Evolutionary conservation across 2,113 vertebrate genomes (phyloP).

Genomic region (Orthonyx spaldingii): DNA sequence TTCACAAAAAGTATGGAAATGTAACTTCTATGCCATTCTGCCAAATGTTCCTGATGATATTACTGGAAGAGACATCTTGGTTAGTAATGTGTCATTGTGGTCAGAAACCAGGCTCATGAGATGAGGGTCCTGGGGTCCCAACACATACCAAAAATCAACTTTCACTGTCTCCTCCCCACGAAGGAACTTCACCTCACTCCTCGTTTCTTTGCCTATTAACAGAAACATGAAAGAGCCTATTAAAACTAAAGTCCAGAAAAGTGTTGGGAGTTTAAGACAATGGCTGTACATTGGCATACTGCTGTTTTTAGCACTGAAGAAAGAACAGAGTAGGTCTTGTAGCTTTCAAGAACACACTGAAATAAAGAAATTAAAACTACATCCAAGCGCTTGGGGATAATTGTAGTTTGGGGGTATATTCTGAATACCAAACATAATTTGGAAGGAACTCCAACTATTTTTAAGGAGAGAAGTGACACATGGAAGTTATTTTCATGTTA

Average conservation of each 20-base stretch:
- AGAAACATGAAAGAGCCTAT: neutral
- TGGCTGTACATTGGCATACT: neutral
- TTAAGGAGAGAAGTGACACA: conserved; percentile 19
- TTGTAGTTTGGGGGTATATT: neutral
- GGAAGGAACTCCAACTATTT: conserved; percentile 1
- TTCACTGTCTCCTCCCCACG: neutral
- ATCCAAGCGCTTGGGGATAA: neutral
- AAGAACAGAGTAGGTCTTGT: neutral
- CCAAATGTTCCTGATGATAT: neutral
- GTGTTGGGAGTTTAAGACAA: neutral
- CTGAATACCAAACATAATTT: neutral
- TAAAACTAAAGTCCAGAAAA: neutral
- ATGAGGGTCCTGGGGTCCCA: neutral
- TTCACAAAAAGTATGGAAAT: neutral
- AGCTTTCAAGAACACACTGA: neutral
- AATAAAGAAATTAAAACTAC: neutral
- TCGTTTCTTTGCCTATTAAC: neutral
- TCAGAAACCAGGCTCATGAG: neutral
- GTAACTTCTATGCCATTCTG: neutral
- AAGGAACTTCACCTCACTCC: neutral
- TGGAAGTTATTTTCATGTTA: conserved; percentile 41
- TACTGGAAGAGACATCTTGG: neutral
- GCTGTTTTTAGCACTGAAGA: neutral
- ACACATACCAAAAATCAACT: neutral
- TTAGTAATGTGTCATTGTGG: neutral